These are phyloP conservation scores for Climacteris rufus DNA, from an alignment of 2,113 vertebrate species.

Conservation along the genomic window DNA sequence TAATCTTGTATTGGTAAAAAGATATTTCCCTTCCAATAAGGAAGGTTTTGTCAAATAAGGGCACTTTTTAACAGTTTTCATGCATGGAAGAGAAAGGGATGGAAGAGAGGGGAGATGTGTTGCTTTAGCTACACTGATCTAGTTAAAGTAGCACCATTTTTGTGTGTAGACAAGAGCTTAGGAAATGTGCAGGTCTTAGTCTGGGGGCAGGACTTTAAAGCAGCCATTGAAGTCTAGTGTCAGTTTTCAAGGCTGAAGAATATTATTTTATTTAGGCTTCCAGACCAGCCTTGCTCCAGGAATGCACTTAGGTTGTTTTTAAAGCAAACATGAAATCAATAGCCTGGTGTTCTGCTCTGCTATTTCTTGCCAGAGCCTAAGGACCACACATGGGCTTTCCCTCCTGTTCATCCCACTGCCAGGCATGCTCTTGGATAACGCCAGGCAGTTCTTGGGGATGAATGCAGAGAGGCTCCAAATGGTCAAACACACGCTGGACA, in stretches of 20 bases:
- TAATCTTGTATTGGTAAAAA: neutral
- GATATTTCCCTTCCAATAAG: neutral
- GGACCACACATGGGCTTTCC: slow-evolving; percentile 43
- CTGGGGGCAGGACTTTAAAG: slow-evolving; percentile 50
- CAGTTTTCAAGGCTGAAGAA: slow-evolving; percentile 67
- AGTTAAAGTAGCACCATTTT: slow-evolving; percentile 50
- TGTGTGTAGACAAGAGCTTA: slow-evolving; percentile 43
- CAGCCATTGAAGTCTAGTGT: slow-evolving; percentile 48
- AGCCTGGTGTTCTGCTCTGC: slow-evolving; percentile 41
- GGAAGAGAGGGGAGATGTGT: neutral
- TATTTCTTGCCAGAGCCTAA: slow-evolving; percentile 54
- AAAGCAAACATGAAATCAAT: slow-evolving; percentile 60
- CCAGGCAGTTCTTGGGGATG: neutral
- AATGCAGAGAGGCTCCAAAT: slow-evolving; percentile 5
- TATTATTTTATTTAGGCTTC: slow-evolving; percentile 69
- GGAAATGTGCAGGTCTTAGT: slow-evolving; percentile 38
- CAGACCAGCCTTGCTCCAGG: slow-evolving; percentile 56
- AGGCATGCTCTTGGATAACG: neutral
- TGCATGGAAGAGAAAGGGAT: neutral
- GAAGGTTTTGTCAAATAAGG: neutral
- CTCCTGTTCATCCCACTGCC: slow-evolving; percentile 1
- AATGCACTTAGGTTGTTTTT: slow-evolving; percentile 67
- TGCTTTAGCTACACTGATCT: neutral
- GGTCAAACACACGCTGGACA: neutral
- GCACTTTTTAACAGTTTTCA: neutral